These are phyloP conservation scores for Drosophila kepulauana DNA, from an alignment of 1,140 invertebrate genomes.

Conservation along the genomic window DNA sequence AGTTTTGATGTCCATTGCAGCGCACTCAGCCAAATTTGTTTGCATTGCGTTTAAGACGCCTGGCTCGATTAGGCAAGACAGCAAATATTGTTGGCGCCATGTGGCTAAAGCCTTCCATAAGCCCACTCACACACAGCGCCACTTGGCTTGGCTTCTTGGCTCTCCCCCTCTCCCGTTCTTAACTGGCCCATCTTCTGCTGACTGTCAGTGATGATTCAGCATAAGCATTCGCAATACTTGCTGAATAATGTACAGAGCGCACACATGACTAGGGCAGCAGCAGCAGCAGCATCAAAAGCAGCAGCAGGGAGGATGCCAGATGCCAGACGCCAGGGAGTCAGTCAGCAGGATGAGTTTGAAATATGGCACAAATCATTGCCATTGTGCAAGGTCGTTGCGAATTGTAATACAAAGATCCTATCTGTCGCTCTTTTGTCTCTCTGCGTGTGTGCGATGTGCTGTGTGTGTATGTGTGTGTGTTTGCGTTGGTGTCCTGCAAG, in stretches of 20 bases:
- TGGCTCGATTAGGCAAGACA: slow-evolving; percentile 42
- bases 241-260: slow-evolving; percentile 45
- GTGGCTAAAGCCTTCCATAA: slow-evolving; percentile 51
- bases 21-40: slow-evolving; percentile 53
- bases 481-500: slow-evolving; percentile 51
- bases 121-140: slow-evolving; percentile 13
- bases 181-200: neutral
- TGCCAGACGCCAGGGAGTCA: neutral
- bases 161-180: neutral
- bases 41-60: slow-evolving; percentile 35
- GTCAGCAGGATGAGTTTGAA: slow-evolving; percentile 26
- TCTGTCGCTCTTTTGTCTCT: slow-evolving; percentile 15
- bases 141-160: neutral
- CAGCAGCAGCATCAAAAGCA: neutral
- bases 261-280: slow-evolving; percentile 21
- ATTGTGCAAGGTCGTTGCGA: slow-evolving; percentile 50
- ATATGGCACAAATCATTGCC: slow-evolving; percentile 53
- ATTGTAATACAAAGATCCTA: slow-evolving; percentile 37
- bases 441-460: neutral
- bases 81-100: slow-evolving; percentile 60
- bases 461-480: slow-evolving; percentile 14
- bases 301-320: neutral
- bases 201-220: slow-evolving; percentile 50
- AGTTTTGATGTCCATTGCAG: slow-evolving; percentile 10
- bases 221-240: slow-evolving; percentile 44